phyloP scores from a whole-genome alignment of 2,113 vertebrate genomes.

The Varanus komodoensis region DNA sequence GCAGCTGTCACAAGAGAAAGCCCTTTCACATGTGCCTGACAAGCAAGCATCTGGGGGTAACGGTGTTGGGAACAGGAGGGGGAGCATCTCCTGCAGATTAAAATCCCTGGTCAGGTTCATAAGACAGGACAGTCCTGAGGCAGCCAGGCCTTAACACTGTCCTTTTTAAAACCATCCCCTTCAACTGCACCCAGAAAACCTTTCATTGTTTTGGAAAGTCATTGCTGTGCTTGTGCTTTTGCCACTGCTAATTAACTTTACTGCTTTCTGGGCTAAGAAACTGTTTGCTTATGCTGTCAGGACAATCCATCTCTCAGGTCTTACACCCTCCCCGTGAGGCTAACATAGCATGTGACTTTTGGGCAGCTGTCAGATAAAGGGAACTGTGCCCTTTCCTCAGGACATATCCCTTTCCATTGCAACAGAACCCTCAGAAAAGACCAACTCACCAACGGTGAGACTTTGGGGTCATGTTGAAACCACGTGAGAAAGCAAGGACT shows the following conservation, averaged over 20 bases:
- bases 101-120: too few relatives aligned
- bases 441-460: conserved; percentile 49
- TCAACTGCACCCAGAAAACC: too few relatives aligned
- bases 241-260: neutral
- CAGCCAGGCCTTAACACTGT: too few relatives aligned
- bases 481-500: conserved; percentile 62
- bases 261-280: neutral
- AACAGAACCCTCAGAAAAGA: conserved; percentile 60
- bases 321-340: neutral
- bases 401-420: conserved; percentile 49
- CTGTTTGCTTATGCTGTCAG: conserved; percentile 24
- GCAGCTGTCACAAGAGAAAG: too few relatives aligned
- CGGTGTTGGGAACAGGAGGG: too few relatives aligned
- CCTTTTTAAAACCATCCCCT: too few relatives aligned
- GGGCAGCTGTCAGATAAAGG: neutral
- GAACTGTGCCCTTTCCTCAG: conserved; percentile 77
- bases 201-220: too few relatives aligned
- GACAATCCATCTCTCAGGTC: neutral
- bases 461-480: conserved; percentile 35
- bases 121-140: too few relatives aligned
- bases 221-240: neutral
- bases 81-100: too few relatives aligned
- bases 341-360: conserved; percentile 32
- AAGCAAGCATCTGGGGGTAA: too few relatives aligned
- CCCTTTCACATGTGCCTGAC: too few relatives aligned